Conservation (phyloP, 2,113 vertebrate genomes). For the Percopsis transmontana region DNA sequence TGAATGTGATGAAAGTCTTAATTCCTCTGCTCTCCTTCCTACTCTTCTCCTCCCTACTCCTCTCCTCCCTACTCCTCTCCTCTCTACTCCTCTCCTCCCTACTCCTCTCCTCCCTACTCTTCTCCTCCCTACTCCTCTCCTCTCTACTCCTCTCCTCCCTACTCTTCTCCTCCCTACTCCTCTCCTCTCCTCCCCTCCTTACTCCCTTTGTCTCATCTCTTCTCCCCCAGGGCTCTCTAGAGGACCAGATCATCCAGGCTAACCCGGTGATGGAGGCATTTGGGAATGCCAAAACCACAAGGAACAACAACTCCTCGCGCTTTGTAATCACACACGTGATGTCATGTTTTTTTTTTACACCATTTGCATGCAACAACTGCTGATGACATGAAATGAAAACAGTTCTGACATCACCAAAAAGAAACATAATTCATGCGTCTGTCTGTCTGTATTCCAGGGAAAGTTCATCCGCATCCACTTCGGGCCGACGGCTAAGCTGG, state of each 20-base stretch:
- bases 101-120: slow-evolving; percentile 2
- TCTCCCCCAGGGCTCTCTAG: slow-evolving; percentile 73
- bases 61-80: slow-evolving; percentile 7
- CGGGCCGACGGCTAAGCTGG: slow-evolving; percentile 84
- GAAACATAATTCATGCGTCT: not conserved
- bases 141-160: not conserved
- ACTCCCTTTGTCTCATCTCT: no score
- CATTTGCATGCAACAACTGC: not conserved
- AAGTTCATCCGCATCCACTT: slow-evolving; percentile 90
- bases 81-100: slow-evolving; percentile 1
- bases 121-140: slow-evolving; percentile 2
- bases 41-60: slow-evolving; percentile 6
- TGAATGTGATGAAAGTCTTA: not conserved
- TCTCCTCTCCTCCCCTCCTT: not conserved
- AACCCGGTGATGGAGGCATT: slow-evolving; percentile 83
- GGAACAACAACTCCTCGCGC: slow-evolving; percentile 85
- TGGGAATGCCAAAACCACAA: slow-evolving; percentile 83
- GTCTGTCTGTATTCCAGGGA: slow-evolving; percentile 65
- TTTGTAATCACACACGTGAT: slow-evolving; percentile 71
- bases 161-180: slow-evolving; percentile 6
- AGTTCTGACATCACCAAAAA: no score
- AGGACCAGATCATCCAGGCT: slow-evolving; percentile 84
- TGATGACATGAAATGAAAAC: not conserved
- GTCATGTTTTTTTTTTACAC: not conserved
- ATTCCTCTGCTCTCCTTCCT: slow-evolving; percentile 1